phyloP scores from a whole-genome alignment of 1,140 invertebrate genomes.

The Drosophila melanogaster region DNA sequence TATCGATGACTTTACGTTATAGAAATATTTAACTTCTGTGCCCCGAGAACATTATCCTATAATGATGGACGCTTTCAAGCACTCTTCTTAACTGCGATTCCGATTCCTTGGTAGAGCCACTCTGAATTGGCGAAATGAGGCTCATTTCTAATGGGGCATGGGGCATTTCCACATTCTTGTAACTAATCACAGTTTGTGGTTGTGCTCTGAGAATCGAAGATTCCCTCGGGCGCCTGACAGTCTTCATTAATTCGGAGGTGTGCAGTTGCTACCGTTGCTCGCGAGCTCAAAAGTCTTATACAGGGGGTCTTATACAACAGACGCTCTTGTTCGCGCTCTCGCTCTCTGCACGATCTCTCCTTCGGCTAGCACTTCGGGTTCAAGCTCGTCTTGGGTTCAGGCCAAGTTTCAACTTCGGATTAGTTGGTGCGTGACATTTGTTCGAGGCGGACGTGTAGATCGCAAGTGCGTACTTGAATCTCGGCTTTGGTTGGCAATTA shows the following conservation, averaged over 20 bases:
- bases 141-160: slow-evolving; percentile 6
- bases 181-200: slow-evolving; percentile 28
- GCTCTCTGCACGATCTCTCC: no score
- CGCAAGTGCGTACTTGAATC: slow-evolving; percentile 1
- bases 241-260: slow-evolving; percentile 22
- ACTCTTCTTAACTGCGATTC: neutral
- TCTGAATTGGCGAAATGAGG: slow-evolving; percentile 5
- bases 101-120: neutral
- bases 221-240: slow-evolving; percentile 34
- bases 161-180: slow-evolving; percentile 19
- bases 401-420: slow-evolving; percentile 42
- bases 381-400: slow-evolving; percentile 23
- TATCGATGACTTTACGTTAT: no score
- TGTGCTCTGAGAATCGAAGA: neutral
- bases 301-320: neutral
- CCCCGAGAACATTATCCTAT: neutral
- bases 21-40: no score
- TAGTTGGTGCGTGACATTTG: slow-evolving; percentile 68
- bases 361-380: slow-evolving; percentile 11
- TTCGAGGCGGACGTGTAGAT: slow-evolving; percentile 40
- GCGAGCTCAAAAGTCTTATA: slow-evolving; percentile 7
- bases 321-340: no score
- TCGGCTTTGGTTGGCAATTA: slow-evolving; percentile 27
- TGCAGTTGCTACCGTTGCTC: slow-evolving; percentile 15
- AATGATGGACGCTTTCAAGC: neutral